Conservation (phyloP, 2,888 invertebrate genomes). For the Pocota personata region DNA sequence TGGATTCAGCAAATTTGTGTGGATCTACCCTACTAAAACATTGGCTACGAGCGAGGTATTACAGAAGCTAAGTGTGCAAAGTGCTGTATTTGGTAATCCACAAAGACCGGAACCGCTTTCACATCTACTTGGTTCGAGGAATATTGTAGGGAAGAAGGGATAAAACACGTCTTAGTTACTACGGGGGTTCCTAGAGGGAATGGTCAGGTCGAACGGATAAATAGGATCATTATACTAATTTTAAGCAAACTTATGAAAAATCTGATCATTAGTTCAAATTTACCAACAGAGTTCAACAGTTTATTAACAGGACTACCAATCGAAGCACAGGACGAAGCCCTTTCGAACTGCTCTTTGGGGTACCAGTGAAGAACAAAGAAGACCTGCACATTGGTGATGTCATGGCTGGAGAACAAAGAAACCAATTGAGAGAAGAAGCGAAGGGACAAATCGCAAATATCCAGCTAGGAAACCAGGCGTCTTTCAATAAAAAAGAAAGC, state of each 20-base stretch:
- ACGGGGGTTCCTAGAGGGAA: no score
- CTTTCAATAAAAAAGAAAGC: slow-evolving; percentile 2
- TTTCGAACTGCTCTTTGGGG: slow-evolving; percentile 28
- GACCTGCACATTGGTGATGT: slow-evolving; percentile 1
- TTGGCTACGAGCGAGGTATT: no score
- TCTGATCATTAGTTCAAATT: slow-evolving; percentile 76
- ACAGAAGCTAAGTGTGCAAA: no score
- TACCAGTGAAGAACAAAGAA: slow-evolving; percentile 11
- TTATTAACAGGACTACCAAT: slow-evolving; percentile 75
- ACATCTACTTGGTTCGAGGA: no score
- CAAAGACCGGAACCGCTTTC: no score
- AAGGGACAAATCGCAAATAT: slow-evolving; percentile 1
- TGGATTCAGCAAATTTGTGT: no score
- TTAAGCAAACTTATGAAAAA: slow-evolving; percentile 77
- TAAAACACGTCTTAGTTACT: no score
- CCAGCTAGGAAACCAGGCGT: slow-evolving; percentile 13
- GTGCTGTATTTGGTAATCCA: no score
- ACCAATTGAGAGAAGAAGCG: not conserved
- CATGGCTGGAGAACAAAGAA: not conserved
- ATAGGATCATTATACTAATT: slow-evolving; percentile 77
- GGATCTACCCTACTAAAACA: no score
- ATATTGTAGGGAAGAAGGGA: no score
- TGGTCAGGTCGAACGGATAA: slow-evolving; percentile 78
- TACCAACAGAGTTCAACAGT: slow-evolving; percentile 57
- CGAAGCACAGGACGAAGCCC: slow-evolving; percentile 65